Conservation (phyloP, 2,888 invertebrate species). For the Caenorhabditis imperialis region DNA sequence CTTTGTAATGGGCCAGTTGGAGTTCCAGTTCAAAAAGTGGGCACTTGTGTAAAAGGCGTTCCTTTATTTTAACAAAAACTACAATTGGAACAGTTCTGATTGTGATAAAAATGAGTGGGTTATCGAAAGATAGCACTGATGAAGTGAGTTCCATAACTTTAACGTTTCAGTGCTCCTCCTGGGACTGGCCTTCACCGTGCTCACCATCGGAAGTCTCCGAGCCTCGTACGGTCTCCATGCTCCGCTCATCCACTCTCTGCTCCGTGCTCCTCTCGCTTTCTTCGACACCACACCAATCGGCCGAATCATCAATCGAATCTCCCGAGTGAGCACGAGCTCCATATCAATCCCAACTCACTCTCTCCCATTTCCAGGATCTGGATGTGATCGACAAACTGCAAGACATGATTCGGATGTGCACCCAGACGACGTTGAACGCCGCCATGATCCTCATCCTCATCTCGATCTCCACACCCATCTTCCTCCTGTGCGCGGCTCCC, state of each 20-base stretch:
- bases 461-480: slow-evolving; percentile 63
- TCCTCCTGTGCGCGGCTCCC: slow-evolving; percentile 65
- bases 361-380: slow-evolving; percentile 60
- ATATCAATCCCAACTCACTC: no score
- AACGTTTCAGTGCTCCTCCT: slow-evolving; percentile 61
- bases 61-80: no score
- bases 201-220: slow-evolving; percentile 55
- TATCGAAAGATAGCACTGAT: no score
- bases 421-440: slow-evolving; percentile 53
- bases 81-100: no score
- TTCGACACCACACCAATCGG: slow-evolving; percentile 79
- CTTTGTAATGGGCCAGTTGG: no score
- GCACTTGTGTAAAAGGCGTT: no score
- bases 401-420: slow-evolving; percentile 61
- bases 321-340: slow-evolving; percentile 36
- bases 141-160: no score
- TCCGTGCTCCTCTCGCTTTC: slow-evolving; percentile 77
- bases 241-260: slow-evolving; percentile 72
- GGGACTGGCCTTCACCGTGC: slow-evolving; percentile 54
- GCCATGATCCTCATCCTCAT: slow-evolving; percentile 58
- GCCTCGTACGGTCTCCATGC: slow-evolving; percentile 72
- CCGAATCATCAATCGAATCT: slow-evolving; percentile 73
- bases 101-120: no score
- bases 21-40: no score
- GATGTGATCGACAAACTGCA: slow-evolving; percentile 71